These are phyloP conservation scores for Euthynnus affinis DNA, from an alignment of 2,797 vertebrate species.

Conservation along the genomic window DNA sequence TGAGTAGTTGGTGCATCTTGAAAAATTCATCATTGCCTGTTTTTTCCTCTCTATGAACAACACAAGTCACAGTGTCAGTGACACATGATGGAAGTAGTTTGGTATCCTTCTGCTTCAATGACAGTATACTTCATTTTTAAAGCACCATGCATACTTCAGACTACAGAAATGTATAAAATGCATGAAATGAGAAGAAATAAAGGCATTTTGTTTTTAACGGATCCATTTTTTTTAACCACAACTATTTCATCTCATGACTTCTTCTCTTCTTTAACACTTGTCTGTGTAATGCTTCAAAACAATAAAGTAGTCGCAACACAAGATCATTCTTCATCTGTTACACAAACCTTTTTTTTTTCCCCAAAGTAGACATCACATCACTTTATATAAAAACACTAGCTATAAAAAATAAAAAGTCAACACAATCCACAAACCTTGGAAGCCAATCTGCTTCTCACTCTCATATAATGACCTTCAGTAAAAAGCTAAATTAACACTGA, in stretches of 20 bases:
- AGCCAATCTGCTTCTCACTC: slow-evolving; percentile 33
- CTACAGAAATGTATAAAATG: slow-evolving; percentile 50
- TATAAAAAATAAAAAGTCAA: slow-evolving; percentile 52
- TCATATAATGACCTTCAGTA: slow-evolving; percentile 23
- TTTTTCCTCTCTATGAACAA: slow-evolving; percentile 32
- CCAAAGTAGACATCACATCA: slow-evolving; percentile 72
- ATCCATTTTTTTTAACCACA: slow-evolving; percentile 15
- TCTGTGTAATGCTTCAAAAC: slow-evolving; percentile 48
- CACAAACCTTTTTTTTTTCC: slow-evolving; percentile 41
- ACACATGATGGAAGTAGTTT: slow-evolving; percentile 52
- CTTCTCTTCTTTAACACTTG: slow-evolving; percentile 60
- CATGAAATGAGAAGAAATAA: slow-evolving; percentile 48
- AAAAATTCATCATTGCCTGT: slow-evolving; percentile 14
- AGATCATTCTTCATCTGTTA: slow-evolving; percentile 43
- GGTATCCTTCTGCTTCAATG: slow-evolving; percentile 44
- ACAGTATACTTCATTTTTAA: slow-evolving; percentile 41
- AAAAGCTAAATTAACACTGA: slow-evolving; percentile 65
- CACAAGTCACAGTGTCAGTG: slow-evolving; percentile 17
- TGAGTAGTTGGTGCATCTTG: slow-evolving; percentile 38
- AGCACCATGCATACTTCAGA: slow-evolving; percentile 47
- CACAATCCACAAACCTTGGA: slow-evolving; percentile 50
- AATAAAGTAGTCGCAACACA: slow-evolving; percentile 51
- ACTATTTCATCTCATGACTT: slow-evolving; percentile 10
- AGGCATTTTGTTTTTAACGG: slow-evolving; percentile 45
- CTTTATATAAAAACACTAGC: slow-evolving; percentile 74